phyloP scores from a whole-genome alignment of 2,888 invertebrate genomes.

The Scrobipalpa atriplicella region DNA sequence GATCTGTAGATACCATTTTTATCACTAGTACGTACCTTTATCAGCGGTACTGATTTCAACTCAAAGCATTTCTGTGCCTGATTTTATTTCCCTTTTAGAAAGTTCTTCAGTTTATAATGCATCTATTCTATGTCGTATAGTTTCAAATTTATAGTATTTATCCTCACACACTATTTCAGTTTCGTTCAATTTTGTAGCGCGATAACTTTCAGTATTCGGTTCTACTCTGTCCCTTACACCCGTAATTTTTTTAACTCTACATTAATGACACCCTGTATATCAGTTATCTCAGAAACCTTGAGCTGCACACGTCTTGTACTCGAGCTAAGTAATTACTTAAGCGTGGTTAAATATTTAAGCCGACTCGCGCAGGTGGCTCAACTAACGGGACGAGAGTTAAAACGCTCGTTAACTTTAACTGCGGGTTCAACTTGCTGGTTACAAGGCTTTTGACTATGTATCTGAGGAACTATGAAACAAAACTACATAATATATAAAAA shows the following conservation, averaged over 20 bases:
- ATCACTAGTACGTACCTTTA: background rate
- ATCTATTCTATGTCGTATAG: too few relatives aligned
- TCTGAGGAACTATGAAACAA: too few relatives aligned
- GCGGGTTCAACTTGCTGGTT: conserved; percentile 10
- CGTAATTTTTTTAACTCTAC: too few relatives aligned
- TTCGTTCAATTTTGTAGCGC: too few relatives aligned
- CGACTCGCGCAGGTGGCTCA: conserved; percentile 39
- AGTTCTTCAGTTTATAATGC: too few relatives aligned
- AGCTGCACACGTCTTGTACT: conserved; percentile 32
- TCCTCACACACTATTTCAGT: too few relatives aligned
- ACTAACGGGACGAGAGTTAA: conserved; percentile 28
- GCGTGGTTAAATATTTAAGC: conserved; percentile 61
- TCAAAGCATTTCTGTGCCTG: background rate
- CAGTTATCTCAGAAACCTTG: background rate
- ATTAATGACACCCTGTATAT: too few relatives aligned
- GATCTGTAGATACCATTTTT: background rate
- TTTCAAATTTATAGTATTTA: too few relatives aligned
- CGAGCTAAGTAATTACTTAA: conserved; percentile 59
- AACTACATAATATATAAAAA: too few relatives aligned
- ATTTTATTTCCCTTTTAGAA: background rate
- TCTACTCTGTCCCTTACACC: too few relatives aligned
- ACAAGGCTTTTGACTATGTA: background rate
- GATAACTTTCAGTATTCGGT: too few relatives aligned
- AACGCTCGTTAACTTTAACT: conserved; percentile 31
- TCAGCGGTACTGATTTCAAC: background rate